These are phyloP conservation scores for Micoletzkya japonica DNA, from an alignment of 2,888 invertebrate genomes.

Conservation along the genomic window DNA sequence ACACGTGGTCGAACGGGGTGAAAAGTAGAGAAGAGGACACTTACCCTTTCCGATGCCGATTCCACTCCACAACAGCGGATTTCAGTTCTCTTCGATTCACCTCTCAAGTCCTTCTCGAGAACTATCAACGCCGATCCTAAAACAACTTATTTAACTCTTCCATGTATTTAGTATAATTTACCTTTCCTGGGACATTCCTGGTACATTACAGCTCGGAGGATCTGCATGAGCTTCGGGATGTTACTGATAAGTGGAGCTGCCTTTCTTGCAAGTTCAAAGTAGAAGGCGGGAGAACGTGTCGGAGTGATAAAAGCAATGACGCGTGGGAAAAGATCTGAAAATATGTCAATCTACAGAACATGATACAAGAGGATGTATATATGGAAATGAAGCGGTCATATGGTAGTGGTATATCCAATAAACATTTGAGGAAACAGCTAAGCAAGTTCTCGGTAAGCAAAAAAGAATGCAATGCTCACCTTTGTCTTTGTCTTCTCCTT, in stretches of 20 bases:
- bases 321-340: not conserved
- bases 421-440: no score
- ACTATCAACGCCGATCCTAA: constrained; percentile 7
- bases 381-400: no score
- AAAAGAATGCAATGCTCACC: not conserved
- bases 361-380: not conserved
- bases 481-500: not conserved
- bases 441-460: no score
- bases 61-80: not conserved
- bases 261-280: constrained; percentile 15
- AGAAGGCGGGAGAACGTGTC: constrained; percentile 1
- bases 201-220: not conserved
- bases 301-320: constrained; percentile 16
- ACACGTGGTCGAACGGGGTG: no score
- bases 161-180: not conserved
- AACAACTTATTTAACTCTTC: no score
- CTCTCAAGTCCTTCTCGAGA: not conserved
- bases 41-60: not conserved
- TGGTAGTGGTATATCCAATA: no score
- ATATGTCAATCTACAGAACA: not conserved
- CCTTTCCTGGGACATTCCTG: constrained; percentile 15
- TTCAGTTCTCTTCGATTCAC: not conserved
- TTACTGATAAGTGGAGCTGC: not conserved
- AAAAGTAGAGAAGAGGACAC: no score
- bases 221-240: not conserved